Percentiles rank a stretch among this genome's conserved stretches.
These are phyloP conservation scores for Manacus vitellinus DNA, from an alignment of 2,113 vertebrate genomes.

Conservation along the genomic window DNA sequence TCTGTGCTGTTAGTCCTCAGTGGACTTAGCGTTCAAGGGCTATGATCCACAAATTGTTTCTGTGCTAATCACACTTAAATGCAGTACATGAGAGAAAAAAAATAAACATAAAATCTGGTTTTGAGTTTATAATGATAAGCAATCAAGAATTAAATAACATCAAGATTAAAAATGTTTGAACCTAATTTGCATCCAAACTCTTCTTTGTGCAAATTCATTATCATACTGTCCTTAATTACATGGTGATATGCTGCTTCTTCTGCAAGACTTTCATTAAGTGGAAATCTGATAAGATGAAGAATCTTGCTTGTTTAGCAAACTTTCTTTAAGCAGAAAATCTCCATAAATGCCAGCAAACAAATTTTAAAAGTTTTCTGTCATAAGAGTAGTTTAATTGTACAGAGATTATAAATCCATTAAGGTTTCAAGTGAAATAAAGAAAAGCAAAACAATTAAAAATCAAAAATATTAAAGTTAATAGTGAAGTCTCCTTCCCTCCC, in stretches of 20 bases:
- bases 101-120: not conserved
- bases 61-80: not conserved
- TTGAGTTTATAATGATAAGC: conserved; percentile 12
- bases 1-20: not conserved
- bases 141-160: conserved; percentile 26
- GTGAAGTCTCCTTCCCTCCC: not conserved
- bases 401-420: not conserved
- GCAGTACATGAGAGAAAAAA: not conserved
- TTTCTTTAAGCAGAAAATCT: not conserved
- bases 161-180: conserved; percentile 37
- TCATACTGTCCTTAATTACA: conserved; percentile 9
- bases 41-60: not conserved
- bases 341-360: not conserved
- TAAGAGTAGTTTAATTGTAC: not conserved
- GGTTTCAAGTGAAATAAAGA: not conserved
- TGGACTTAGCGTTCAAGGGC: not conserved
- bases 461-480: not conserved
- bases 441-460: not conserved
- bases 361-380: not conserved
- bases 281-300: conserved; percentile 7
- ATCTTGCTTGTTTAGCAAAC: not conserved
- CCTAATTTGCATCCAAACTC: conserved; percentile 9
- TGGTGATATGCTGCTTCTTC: not conserved
- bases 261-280: not conserved
- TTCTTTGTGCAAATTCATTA: conserved; percentile 13